Base-by-base conservation (phyloP, 2,113 vertebrate genomes). In the Clinocottus analis region DNA sequence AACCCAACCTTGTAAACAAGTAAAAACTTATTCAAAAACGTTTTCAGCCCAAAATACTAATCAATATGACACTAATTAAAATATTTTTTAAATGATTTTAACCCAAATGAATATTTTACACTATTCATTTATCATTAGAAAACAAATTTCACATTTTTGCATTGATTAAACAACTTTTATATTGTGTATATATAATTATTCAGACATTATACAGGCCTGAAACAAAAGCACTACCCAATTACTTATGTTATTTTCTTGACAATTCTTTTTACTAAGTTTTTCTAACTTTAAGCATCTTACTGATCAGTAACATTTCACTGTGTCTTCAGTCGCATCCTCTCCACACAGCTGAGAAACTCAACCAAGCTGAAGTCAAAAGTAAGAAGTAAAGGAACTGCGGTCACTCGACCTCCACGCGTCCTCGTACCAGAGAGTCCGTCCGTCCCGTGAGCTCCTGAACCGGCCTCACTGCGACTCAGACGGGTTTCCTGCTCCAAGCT, bases 381-480 rank as follows among this genome's bases (percentile, higher is more conserved):
- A 39, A 16, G 39, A 70, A 16, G 1, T 8, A 41, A 33, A 39
- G 0, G 3, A 60, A 62, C 33, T 0, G 16, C 23, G 69, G 55
- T 9, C 12, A 39, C 39, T 47, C 70, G 56, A 53, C 66, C 41
- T 12, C 3, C 1, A 16, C 29, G 13, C 11, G 11, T 77, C 2
- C 1, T 37, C 87, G 61, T 21, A 91, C 92, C 75, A 13, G 60
- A 23, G 0, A 39, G 39, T 19, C 19, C 16, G 3, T 75, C 58
- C 0, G 62, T 29, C n/a, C 60, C 23, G 23, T 58, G 63, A 80
- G 79, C 70, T 14, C 72, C 37, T 11, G 83, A 59, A 21, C 37
- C 1, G n/a, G 84, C 72, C 29, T 85, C 80, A 16, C 39, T 7
- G 21, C 58, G 55, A 78, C 39, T 66, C 2, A 0, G 39, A 7